Conservation (phyloP, 2,888 invertebrate species). For the Eupeodes luniger region DNA sequence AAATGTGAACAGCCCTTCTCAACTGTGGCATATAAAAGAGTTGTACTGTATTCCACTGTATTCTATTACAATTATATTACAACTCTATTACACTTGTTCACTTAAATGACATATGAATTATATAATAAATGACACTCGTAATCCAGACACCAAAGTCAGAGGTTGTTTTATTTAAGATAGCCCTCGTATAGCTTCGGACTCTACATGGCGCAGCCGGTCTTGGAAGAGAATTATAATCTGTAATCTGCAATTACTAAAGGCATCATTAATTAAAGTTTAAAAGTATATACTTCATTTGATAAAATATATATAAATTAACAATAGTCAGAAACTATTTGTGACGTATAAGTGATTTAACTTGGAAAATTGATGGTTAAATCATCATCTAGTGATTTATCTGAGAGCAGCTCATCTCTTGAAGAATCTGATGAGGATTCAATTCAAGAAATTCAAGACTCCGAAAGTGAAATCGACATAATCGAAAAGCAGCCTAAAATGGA, state of each 20-base stretch:
- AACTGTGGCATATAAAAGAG: no score
- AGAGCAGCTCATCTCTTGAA: neutral
- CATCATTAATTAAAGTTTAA: neutral
- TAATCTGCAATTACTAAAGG: neutral
- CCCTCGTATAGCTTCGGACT: no score
- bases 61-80: no score
- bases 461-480: neutral
- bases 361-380: no score
- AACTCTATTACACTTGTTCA: no score
- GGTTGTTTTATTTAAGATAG: no score
- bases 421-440: neutral
- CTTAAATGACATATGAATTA: no score
- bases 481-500: neutral
- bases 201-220: neutral
- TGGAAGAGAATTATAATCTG: neutral
- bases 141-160: no score
- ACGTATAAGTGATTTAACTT: no score
- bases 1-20: fast-evolving
- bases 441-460: neutral
- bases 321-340: neutral
- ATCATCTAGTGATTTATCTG: no score
- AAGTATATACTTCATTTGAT: neutral
- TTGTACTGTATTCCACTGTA: no score
- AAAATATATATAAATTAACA: neutral
- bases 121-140: no score